Conservation (phyloP, 2,113 vertebrate species). For the Artemisiospiza belli region DNA sequence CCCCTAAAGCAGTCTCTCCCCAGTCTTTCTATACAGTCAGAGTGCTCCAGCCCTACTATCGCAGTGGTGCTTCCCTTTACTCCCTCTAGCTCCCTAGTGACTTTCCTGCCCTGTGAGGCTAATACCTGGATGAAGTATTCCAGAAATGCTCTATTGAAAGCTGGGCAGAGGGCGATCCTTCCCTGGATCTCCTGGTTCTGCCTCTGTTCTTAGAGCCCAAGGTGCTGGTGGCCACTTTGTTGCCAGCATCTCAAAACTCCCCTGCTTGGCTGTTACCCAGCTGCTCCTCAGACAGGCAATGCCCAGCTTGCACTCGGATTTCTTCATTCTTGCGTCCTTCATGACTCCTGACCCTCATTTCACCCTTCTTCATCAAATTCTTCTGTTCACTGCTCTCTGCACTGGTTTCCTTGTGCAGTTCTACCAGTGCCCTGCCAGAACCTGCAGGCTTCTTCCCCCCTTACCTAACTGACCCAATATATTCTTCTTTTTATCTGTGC, state of each 20-base stretch:
- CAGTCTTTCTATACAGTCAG: not conserved
- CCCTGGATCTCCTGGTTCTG: not conserved
- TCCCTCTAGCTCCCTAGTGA: not conserved
- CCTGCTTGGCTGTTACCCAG: not conserved
- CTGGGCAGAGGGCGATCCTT: not conserved
- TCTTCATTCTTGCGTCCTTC: not conserved
- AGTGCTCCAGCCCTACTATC: not conserved
- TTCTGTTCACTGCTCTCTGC: not conserved
- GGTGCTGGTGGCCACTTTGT: not conserved
- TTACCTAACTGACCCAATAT: not conserved
- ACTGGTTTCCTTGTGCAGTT: not conserved
- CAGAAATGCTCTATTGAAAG: not conserved
- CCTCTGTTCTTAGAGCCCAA: not conserved
- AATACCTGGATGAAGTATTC: not conserved
- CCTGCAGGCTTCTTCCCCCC: not conserved
- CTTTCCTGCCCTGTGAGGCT: not conserved
- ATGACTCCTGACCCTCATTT: not conserved
- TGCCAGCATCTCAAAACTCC: not conserved
- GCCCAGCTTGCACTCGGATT: fast-evolving
- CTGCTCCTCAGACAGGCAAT: not conserved
- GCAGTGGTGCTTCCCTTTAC: not conserved
- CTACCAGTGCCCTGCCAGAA: not conserved
- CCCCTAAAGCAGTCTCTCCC: not conserved
- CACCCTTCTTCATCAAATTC: not conserved
- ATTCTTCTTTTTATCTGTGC: not conserved